Percentiles rank a stretch among this genome's conserved stretches.
phyloP scores from a whole-genome alignment of 2,888 invertebrate genomes.

The Altica lythri region DNA sequence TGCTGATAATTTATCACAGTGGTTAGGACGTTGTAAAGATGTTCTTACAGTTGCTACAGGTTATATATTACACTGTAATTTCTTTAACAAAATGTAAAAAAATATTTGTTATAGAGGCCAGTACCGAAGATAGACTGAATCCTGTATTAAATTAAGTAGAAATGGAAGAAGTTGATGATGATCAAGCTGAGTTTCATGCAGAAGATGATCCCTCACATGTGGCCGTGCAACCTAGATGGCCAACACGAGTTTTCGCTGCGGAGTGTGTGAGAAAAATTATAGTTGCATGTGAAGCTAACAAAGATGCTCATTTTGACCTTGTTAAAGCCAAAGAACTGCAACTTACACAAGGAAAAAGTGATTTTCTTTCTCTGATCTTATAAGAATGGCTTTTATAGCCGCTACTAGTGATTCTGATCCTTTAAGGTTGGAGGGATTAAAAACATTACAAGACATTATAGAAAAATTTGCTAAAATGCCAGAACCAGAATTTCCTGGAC shows the following conservation, averaged over 20 bases:
- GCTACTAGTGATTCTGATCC: slow-evolving; percentile 97
- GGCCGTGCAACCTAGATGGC: slow-evolving; percentile 89
- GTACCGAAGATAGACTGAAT: slow-evolving; percentile 48
- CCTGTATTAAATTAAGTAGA: slow-evolving; percentile 57
- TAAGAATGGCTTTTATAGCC: slow-evolving; percentile 98
- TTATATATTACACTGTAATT: slow-evolving; percentile 41
- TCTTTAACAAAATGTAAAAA: background rate
- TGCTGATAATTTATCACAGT: slow-evolving; percentile 80
- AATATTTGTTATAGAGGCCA: slow-evolving; percentile 45
- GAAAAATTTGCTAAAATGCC: slow-evolving; percentile 90
- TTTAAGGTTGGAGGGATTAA: slow-evolving; percentile 84
- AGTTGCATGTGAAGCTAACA: slow-evolving; percentile 73
- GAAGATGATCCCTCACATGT: slow-evolving; percentile 77
- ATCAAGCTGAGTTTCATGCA: slow-evolving; percentile 88
- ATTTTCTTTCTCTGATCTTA: slow-evolving; percentile 94
- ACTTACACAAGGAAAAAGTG: slow-evolving; percentile 71
- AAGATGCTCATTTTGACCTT: slow-evolving; percentile 82
- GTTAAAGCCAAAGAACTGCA: slow-evolving; percentile 88
- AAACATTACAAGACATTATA: slow-evolving; percentile 86
- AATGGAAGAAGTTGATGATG: slow-evolving; percentile 79
- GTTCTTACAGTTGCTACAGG: slow-evolving; percentile 85
- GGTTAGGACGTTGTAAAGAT: slow-evolving; percentile 92
- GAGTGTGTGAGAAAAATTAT: slow-evolving; percentile 93
- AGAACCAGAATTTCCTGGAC: slow-evolving; percentile 96
- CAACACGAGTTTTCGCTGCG: slow-evolving; percentile 93